Evolutionary conservation across 1,140 invertebrate genomes (phyloP).

Genomic region (Caerostris extrusa): DNA sequence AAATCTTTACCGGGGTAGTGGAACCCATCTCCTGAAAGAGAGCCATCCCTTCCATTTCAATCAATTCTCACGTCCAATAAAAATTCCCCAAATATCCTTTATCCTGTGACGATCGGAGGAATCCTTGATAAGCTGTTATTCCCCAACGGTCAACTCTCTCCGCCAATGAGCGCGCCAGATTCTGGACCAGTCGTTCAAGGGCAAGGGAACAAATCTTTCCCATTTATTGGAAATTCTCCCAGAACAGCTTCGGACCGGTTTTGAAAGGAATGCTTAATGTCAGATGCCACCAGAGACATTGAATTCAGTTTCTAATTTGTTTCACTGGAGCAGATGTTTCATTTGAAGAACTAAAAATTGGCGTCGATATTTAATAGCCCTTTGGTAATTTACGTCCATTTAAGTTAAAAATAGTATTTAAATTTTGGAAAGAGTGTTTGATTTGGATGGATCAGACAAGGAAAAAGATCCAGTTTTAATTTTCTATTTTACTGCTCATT

Average conservation of each 20-base stretch:
- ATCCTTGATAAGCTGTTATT: slow-evolving; percentile 17
- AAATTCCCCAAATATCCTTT: neutral
- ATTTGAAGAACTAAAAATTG: too few species aligned
- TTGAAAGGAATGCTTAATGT: neutral
- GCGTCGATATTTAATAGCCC: too few species aligned
- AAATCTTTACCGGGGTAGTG: neutral
- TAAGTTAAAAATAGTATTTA: too few species aligned
- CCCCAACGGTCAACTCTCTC: neutral
- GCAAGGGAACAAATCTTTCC: neutral
- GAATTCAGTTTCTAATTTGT: too few species aligned
- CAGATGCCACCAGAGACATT: neutral
- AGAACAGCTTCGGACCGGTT: neutral
- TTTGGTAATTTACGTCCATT: too few species aligned
- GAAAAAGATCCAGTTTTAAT: too few species aligned
- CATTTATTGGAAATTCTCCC: neutral
- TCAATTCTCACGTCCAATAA: slow-evolving; percentile 3
- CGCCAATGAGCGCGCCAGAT: neutral
- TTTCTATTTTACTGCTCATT: too few species aligned
- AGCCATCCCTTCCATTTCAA: neutral
- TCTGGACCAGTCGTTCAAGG: neutral
- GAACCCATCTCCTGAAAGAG: neutral
- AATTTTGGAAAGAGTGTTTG: too few species aligned
- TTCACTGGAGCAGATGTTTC: too few species aligned
- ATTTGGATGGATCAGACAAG: too few species aligned
- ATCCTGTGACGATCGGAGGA: neutral